A percentile compares a stretch with the other conserved stretches of the same genome.
Conservation (phyloP, 2,113 vertebrate species). For the Nesoenas mayeri region DNA sequence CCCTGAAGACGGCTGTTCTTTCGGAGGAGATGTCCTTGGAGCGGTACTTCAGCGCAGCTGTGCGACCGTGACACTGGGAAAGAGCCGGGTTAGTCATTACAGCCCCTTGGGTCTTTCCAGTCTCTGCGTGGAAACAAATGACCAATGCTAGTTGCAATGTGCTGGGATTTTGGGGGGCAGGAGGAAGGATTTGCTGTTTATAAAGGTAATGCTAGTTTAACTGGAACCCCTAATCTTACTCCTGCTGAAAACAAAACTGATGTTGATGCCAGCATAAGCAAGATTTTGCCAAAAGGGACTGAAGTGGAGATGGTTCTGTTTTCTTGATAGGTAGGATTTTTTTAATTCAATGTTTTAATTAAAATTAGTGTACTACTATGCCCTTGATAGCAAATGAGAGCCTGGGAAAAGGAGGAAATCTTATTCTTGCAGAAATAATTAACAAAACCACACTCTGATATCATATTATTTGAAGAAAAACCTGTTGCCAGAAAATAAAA, state of each 20-base stretch:
- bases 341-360: not conserved
- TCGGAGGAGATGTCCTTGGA: not conserved
- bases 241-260: not conserved
- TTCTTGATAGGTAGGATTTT: not conserved
- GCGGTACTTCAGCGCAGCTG: not conserved
- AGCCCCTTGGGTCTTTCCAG: not conserved
- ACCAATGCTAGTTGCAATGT: not conserved
- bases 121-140: not conserved
- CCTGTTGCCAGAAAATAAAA: not conserved
- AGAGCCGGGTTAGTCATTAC: not conserved
- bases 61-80: not conserved
- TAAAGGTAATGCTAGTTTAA: not conserved
- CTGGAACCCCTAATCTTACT: not conserved
- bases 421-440: not conserved
- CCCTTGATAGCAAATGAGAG: not conserved
- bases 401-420: not conserved
- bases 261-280: not conserved
- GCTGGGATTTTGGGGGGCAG: accelerated
- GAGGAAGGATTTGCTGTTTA: not conserved
- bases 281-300: not conserved
- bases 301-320: not conserved
- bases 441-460: not conserved
- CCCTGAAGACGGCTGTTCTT: not conserved
- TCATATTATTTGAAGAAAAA: not conserved
- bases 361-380: not conserved